Evolutionary conservation across 2,888 invertebrate genomes (phyloP).

Genomic region (Spodoptera picta): DNA sequence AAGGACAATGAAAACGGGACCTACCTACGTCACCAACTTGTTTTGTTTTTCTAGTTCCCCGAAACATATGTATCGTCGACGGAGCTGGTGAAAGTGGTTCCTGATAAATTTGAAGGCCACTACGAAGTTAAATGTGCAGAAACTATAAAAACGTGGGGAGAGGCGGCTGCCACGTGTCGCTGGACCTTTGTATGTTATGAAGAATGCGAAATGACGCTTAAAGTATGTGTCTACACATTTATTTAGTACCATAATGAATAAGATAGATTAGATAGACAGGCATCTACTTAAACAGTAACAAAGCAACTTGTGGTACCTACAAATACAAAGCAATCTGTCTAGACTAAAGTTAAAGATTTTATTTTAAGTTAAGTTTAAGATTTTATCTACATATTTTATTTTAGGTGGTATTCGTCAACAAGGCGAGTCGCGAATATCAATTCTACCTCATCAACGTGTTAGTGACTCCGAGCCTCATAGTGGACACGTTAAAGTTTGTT

Average conservation of each 20-base stretch:
- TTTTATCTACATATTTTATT: neutral
- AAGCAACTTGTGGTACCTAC: neutral
- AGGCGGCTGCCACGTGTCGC: constrained; percentile 77
- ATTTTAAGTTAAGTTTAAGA: constrained; percentile 63
- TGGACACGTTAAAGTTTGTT: constrained; percentile 73
- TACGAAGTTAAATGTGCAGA: constrained; percentile 80
- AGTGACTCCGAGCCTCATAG: constrained; percentile 73
- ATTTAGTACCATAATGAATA: too few species aligned
- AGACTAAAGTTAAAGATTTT: neutral
- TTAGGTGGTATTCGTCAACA: constrained; percentile 80
- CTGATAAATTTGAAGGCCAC: constrained; percentile 79
- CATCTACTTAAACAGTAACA: too few species aligned
- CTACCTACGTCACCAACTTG: too few species aligned
- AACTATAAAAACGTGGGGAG: constrained; percentile 81
- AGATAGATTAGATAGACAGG: too few species aligned
- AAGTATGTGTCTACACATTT: constrained; percentile 58
- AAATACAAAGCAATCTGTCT: neutral
- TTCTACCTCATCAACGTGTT: constrained; percentile 73
- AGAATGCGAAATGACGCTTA: constrained; percentile 76
- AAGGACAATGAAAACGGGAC: neutral
- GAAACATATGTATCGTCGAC: constrained; percentile 78
- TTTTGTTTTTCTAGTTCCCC: constrained; percentile 65
- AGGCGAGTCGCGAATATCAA: constrained; percentile 76
- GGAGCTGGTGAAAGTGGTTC: constrained; percentile 71
- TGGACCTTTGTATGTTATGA: constrained; percentile 79